Percentiles rank a stretch among this genome's conserved stretches.
These are phyloP conservation scores for Ambastaia sidthimunki DNA, from an alignment of 2,797 vertebrate genomes.

Conservation along the genomic window DNA sequence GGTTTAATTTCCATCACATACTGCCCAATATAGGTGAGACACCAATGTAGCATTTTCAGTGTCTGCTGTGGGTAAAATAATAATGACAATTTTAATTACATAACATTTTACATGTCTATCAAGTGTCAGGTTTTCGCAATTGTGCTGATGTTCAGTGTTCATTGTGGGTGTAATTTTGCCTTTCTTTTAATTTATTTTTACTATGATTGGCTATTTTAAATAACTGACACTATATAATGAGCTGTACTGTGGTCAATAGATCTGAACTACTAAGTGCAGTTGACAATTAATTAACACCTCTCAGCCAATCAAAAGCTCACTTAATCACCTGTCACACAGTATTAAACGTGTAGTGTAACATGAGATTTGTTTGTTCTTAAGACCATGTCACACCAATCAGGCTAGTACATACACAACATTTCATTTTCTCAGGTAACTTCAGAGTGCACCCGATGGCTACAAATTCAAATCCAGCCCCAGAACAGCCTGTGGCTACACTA, in stretches of 20 bases:
- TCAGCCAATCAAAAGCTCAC: neutral
- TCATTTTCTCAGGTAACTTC: slow-evolving; percentile 71
- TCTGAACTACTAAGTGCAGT: neutral
- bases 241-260: no score
- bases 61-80: neutral
- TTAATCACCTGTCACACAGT: neutral
- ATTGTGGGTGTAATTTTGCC: no score
- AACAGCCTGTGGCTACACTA: slow-evolving; percentile 69
- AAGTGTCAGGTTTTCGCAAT: neutral
- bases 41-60: neutral
- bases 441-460: slow-evolving; percentile 73
- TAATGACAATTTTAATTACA: neutral
- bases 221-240: no score
- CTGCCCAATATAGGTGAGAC: slow-evolving; percentile 76
- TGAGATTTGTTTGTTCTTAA: slow-evolving; percentile 15
- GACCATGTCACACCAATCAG: slow-evolving; percentile 1
- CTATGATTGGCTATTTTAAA: no score
- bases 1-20: slow-evolving; percentile 80
- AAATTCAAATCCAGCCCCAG: slow-evolving; percentile 63
- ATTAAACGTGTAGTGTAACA: neutral
- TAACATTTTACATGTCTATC: neutral
- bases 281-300: neutral
- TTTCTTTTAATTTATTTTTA: no score
- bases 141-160: neutral
- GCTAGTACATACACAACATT: slow-evolving; percentile 1